These are phyloP conservation scores for Coranthus polyacanthus DNA, from an alignment of 2,797 vertebrate genomes.

Conservation along the genomic window DNA sequence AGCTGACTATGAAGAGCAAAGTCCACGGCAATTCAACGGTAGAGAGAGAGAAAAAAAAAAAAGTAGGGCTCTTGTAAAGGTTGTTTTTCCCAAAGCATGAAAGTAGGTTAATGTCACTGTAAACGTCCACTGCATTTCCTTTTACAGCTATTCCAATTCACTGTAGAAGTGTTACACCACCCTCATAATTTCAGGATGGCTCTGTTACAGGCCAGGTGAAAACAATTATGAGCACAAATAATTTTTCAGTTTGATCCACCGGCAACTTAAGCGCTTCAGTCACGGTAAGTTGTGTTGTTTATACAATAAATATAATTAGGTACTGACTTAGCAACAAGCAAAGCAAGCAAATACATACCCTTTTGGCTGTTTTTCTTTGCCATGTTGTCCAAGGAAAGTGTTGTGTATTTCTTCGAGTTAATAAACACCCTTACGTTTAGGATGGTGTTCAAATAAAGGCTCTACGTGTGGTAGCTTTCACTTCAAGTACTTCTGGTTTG, in stretches of 20 bases:
- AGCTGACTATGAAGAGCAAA: slow-evolving; percentile 34
- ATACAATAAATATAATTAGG: neutral
- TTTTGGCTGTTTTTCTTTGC: slow-evolving; percentile 86
- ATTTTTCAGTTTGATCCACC: slow-evolving; percentile 5
- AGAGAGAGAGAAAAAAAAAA: slow-evolving; percentile 1
- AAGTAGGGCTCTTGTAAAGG: slow-evolving; percentile 30
- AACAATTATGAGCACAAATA: slow-evolving; percentile 11
- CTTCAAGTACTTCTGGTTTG: slow-evolving; percentile 17
- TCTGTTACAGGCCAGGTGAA: neutral
- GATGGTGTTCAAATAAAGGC: slow-evolving; percentile 12
- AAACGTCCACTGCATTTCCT: slow-evolving; percentile 14
- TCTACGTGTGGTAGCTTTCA: slow-evolving; percentile 16
- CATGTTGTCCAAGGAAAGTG: slow-evolving; percentile 66
- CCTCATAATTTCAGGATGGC: neutral
- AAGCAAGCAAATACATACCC: slow-evolving; percentile 69
- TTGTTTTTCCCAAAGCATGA: slow-evolving; percentile 17
- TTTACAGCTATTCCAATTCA: neutral
- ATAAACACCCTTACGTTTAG: slow-evolving; percentile 22
- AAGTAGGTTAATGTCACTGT: slow-evolving; percentile 52
- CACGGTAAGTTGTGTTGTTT: neutral
- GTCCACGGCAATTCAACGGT: slow-evolving; percentile 41
- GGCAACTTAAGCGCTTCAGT: slow-evolving; percentile 1
- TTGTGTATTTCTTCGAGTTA: slow-evolving; percentile 17
- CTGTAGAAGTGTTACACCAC: neutral
- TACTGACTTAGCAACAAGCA: neutral